These are phyloP conservation scores for Lasioglossum pauxillum DNA, from an alignment of 2,888 invertebrate species.

Conservation along the genomic window DNA sequence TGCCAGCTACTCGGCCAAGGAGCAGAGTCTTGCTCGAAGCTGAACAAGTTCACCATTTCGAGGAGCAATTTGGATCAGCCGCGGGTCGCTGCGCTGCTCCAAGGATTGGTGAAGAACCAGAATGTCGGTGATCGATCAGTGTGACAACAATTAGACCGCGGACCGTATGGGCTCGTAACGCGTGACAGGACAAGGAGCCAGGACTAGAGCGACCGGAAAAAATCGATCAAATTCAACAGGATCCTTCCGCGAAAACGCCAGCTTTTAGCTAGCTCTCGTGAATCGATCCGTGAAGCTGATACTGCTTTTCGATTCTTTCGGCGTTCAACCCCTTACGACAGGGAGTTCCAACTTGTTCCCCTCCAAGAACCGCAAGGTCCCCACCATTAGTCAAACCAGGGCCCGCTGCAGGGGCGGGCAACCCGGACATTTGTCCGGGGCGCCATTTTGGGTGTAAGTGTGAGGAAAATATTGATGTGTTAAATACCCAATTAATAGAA, in stretches of 20 bases:
- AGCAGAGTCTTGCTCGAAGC: slow-evolving; percentile 84
- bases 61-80: slow-evolving; percentile 87
- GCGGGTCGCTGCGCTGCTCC: slow-evolving; percentile 87
- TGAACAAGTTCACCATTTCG: slow-evolving; percentile 87
- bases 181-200: background rate
- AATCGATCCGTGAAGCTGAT: background rate
- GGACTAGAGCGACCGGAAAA: background rate
- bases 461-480: no score
- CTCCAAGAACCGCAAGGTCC: no score
- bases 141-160: background rate
- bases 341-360: no score
- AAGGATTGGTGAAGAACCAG: slow-evolving; percentile 85
- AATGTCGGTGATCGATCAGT: slow-evolving; percentile 72
- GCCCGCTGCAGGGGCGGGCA: no score
- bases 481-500: no score
- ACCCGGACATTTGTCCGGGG: no score
- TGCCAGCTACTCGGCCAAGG: slow-evolving; percentile 87
- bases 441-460: no score
- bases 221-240: background rate
- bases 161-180: background rate
- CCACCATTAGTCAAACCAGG: no score
- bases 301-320: background rate
- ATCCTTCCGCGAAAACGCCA: background rate
- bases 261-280: background rate
- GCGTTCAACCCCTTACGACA: background rate